phyloP scores from a whole-genome alignment of 2,888 invertebrate species.

The Agrotis puta region DNA sequence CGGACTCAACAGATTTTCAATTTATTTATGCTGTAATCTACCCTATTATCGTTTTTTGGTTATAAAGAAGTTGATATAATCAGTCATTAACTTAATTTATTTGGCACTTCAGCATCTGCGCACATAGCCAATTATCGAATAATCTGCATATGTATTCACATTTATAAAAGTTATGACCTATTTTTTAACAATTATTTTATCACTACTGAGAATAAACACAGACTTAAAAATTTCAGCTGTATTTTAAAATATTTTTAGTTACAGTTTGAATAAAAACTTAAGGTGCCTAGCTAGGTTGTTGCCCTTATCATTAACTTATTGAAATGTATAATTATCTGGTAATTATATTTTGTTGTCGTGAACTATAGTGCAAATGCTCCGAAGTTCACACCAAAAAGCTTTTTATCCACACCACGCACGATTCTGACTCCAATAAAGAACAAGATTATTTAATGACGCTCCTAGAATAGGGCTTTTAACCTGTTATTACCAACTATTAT shows the following conservation, averaged over 20 bases:
- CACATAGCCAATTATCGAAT: neutral
- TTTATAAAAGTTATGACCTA: no score
- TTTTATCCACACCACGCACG: constrained; percentile 31
- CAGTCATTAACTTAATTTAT: neutral
- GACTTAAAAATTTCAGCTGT: neutral
- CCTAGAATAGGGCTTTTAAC: constrained; percentile 44
- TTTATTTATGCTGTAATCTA: no score
- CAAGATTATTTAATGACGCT: constrained; percentile 59
- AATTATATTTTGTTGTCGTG: neutral
- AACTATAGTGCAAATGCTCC: no score
- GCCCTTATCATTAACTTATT: no score
- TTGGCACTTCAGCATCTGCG: neutral
- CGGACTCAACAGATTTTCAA: no score
- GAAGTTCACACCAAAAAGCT: no score
- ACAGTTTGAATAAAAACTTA: no score
- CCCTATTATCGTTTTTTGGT: constrained; percentile 9
- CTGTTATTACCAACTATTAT: constrained; percentile 51
- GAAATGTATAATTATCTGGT: neutral
- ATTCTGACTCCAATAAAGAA: constrained; percentile 36
- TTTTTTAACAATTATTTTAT: no score
- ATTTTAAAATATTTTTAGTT: no score
- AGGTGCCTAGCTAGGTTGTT: no score
- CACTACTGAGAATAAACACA: neutral
- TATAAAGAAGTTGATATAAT: neutral
- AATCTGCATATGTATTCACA: neutral